phyloP scores from a whole-genome alignment of 2,888 invertebrate genomes.

The Parasteatoda lunata region DNA sequence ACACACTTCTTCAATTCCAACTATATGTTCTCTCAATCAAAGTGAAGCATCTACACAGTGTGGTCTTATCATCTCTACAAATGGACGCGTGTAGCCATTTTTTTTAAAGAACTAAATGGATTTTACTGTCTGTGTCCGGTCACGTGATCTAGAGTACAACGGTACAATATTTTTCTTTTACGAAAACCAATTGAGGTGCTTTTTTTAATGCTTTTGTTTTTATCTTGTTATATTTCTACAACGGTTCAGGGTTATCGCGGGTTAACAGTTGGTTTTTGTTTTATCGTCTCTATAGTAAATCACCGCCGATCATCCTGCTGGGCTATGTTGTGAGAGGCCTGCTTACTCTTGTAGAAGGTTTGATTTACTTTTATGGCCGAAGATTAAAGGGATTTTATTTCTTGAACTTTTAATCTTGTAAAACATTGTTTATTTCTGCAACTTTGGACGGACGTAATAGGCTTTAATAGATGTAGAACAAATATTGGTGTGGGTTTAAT shows the following conservation, averaged over 20 bases:
- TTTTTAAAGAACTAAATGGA: constrained; percentile 15
- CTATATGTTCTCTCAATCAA: background rate
- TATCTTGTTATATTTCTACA: background rate
- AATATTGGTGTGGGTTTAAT: no score
- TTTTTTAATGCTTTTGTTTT: constrained; percentile 17
- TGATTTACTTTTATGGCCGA: background rate
- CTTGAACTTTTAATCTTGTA: background rate
- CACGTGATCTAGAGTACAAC: constrained; percentile 22
- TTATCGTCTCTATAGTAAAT: constrained; percentile 38
- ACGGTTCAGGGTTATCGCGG: constrained; percentile 38
- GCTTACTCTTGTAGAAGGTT: background rate
- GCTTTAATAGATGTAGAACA: no score
- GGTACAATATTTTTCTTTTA: constrained; percentile 25
- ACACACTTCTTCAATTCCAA: background rate
- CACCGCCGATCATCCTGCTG: background rate
- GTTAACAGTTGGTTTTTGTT: constrained; percentile 52
- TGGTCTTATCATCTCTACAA: constrained; percentile 41
- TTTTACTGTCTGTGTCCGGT: constrained; percentile 27
- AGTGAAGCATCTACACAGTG: background rate
- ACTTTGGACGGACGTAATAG: no score
- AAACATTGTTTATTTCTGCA: no score
- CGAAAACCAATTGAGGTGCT: background rate
- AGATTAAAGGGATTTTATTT: background rate
- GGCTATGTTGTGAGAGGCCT: background rate
- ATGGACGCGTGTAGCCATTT: constrained; percentile 33